Base-by-base conservation (phyloP, 1,140 invertebrate genomes). In the Leptestheria dahalacensis region DNA sequence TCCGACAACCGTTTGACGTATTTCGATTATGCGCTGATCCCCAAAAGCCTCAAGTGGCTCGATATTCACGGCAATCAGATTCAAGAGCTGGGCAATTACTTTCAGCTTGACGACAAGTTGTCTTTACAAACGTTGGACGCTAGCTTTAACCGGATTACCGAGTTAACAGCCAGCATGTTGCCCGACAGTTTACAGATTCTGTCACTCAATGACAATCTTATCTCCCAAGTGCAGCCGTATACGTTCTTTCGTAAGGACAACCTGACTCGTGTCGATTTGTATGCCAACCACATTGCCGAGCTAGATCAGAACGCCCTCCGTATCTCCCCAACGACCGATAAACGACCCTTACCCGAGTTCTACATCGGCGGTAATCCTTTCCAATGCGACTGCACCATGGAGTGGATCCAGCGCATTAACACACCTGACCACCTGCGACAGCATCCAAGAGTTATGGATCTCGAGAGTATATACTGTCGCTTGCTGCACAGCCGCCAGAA, bases 61-160 rank as follows among this genome's bases (percentile, higher is more conserved):
- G 90, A 94, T 72, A 76, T 95, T 65, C 89, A 92, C 71, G 84
- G 84, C 67, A 95, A 95, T 73, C 82, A 84, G 67, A 83, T 94
- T 61, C 78, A 79, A 67, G 82, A 89, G 66, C 74, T 95, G 1
- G 82, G 83, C 26, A 86, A 86, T 70, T 81, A 82, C 66, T 82
- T 81, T 65, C 76, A 78, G 6, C 68, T 83, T 41, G 83, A 84
- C 62, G 73, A 76, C 48, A 79, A 85, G 66, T 68, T 88, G 3
- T 77, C 77, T 12, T 70, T 91, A 54, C 81, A 86, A 72, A 86
- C 84, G 47, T 72, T 91, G 46, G 87, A 91, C 66, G 84, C 81
- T 4, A 87, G 85, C 70, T 86, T 85, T 67, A 91, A 91, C 72
- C 84, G 82, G 72, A 74, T 91, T 64, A 78, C 77, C 23, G 81